A percentile compares a stretch with the other conserved stretches of the same genome.
phyloP scores from a whole-genome alignment of 2,113 vertebrate species.

The Thomomys bottae region DNA sequence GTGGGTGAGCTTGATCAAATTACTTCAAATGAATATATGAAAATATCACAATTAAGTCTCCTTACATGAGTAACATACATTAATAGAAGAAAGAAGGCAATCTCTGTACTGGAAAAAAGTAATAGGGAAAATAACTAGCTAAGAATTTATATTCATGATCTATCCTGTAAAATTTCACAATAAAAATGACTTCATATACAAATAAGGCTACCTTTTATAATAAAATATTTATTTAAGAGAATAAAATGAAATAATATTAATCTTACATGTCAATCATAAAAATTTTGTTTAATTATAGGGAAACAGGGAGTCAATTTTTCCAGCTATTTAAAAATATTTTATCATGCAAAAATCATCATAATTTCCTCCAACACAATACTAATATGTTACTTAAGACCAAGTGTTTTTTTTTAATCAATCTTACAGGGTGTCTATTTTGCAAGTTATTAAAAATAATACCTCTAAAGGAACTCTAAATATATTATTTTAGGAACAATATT shows the following conservation, averaged over 20 bases:
- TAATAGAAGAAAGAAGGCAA: not conserved
- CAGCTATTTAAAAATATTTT: slow-evolving; percentile 76
- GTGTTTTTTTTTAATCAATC: slow-evolving; percentile 78
- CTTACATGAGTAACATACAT: no score
- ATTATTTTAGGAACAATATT: slow-evolving; percentile 81
- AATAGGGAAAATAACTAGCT: not conserved
- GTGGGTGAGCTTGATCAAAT: no score
- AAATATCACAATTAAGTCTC: no score
- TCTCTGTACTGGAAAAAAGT: not conserved
- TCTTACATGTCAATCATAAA: slow-evolving; percentile 35
- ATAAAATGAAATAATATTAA: slow-evolving; percentile 19
- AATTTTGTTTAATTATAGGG: slow-evolving; percentile 67
- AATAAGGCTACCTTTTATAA: slow-evolving; percentile 41
- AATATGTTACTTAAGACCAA: slow-evolving; percentile 78
- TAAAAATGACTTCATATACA: slow-evolving; percentile 22
- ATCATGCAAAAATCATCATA: slow-evolving; percentile 76
- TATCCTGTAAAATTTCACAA: not conserved
- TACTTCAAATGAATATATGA: no score
- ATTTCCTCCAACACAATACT: slow-evolving; percentile 71
- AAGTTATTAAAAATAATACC: slow-evolving; percentile 86
- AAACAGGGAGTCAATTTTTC: slow-evolving; percentile 73
- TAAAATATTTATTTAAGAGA: slow-evolving; percentile 53
- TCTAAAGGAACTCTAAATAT: slow-evolving; percentile 82
- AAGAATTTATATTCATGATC: not conserved
- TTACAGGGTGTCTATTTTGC: slow-evolving; percentile 73